A percentile compares a stretch with the other conserved stretches of the same genome.
Evolutionary conservation across 2,113 vertebrate genomes (phyloP).

Genomic region (Plestiodon gilberti): DNA sequence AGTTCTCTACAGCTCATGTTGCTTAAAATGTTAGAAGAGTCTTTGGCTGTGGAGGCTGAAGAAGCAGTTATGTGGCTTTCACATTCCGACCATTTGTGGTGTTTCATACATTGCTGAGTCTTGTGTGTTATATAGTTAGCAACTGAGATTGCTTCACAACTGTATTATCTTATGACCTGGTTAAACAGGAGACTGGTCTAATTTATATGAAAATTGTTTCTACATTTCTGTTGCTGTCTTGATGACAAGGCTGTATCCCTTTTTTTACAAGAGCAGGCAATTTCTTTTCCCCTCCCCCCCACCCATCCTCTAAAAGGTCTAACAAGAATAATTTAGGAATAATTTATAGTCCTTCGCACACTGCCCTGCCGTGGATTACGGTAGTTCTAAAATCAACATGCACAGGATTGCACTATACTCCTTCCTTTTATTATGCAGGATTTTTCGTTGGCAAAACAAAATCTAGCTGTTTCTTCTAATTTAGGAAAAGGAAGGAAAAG

Average conservation of each 20-base stretch:
- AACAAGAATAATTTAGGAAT: not conserved
- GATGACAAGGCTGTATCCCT: not conserved
- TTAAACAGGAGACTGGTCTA: not conserved
- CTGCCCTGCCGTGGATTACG: not conserved
- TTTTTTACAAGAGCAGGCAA: not conserved
- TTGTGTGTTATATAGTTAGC: not conserved
- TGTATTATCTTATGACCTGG: not conserved
- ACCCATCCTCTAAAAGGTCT: too few relatives aligned
- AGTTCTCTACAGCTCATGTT: not conserved
- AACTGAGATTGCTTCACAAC: not conserved
- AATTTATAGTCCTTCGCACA: not conserved
- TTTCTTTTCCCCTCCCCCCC: not conserved
- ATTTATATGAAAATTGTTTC: not conserved
- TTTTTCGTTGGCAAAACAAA: not conserved
- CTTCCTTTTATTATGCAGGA: not conserved
- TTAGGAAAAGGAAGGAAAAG: not conserved
- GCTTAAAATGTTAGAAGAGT: not conserved
- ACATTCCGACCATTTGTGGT: not conserved
- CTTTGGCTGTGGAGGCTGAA: not conserved
- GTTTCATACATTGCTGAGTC: not conserved
- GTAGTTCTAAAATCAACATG: not conserved
- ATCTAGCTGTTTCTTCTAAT: not conserved
- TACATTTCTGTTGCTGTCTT: not conserved
- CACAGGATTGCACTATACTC: not conserved
- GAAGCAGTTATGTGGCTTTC: not conserved